These are phyloP conservation scores for Thera obeliscata DNA, from an alignment of 2,888 invertebrate species.

Conservation along the genomic window DNA sequence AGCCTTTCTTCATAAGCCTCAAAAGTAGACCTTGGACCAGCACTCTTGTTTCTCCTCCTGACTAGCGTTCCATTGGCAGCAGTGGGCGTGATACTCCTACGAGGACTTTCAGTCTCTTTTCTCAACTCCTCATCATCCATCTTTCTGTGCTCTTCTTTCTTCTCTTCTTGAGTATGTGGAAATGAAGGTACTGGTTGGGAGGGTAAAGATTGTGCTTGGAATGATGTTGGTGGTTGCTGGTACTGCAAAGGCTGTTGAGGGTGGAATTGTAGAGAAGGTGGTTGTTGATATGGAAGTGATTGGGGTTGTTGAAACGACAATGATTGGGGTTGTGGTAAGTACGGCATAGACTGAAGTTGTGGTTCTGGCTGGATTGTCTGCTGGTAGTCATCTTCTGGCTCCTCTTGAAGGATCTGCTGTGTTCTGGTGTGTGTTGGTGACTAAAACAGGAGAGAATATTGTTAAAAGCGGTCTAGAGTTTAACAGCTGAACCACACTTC, in stretches of 20 bases:
- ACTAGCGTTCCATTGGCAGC: constrained; percentile 82
- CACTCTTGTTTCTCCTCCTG: constrained; percentile 87
- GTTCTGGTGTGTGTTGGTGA: constrained; percentile 58
- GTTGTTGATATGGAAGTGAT: constrained; percentile 12
- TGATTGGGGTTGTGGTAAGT: constrained; percentile 19
- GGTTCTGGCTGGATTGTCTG: constrained; percentile 32
- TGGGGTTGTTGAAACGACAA: constrained; percentile 12
- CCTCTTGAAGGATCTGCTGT: constrained; percentile 58
- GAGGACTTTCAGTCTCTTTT: constrained; percentile 75
- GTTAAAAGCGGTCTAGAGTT: too few species aligned
- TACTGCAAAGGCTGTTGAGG: constrained; percentile 13
- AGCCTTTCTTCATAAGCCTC: constrained; percentile 95
- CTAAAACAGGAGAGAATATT: constrained; percentile 42
- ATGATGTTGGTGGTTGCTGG: constrained; percentile 28
- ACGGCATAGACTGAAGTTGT: constrained; percentile 40
- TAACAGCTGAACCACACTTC: too few species aligned
- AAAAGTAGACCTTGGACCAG: constrained; percentile 88
- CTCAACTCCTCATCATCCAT: constrained; percentile 70
- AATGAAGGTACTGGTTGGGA: constrained; percentile 2
- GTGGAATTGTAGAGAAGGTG: constrained; percentile 16
- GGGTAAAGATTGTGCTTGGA: constrained; percentile 6
- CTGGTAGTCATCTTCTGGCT: constrained; percentile 44
- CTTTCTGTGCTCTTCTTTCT: constrained; percentile 57
- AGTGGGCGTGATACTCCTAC: constrained; percentile 77
- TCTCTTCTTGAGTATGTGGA: constrained; percentile 42